Conservation (phyloP, 2,888 invertebrate species). For the Leptura quadrifasciata region DNA sequence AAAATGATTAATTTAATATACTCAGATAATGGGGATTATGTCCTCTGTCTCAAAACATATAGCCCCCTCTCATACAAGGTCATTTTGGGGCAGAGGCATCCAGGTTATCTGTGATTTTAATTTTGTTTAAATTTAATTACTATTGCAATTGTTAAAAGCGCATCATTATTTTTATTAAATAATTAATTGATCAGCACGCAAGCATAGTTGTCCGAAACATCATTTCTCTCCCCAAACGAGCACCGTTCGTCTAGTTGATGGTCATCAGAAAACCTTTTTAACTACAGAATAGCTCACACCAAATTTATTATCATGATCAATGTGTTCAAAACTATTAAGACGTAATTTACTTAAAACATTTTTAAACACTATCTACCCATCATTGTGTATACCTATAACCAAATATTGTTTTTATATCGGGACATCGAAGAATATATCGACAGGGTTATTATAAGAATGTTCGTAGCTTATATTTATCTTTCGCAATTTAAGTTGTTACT, state of each 20-base stretch:
- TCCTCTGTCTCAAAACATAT: too few relatives aligned
- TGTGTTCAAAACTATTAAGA: constrained; percentile 60
- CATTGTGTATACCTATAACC: constrained; percentile 44
- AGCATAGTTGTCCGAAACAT: constrained; percentile 5
- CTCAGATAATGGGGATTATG: too few relatives aligned
- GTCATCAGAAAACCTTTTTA: constrained; percentile 34
- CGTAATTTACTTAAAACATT: constrained; percentile 48
- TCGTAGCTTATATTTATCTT: not conserved
- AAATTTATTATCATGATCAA: constrained; percentile 59
- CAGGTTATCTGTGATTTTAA: too few relatives aligned
- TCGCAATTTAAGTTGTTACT: not conserved
- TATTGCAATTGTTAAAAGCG: too few relatives aligned
- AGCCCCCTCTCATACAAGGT: too few relatives aligned
- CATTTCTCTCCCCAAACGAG: constrained; percentile 20
- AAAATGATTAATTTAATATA: too few relatives aligned
- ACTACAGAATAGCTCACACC: constrained; percentile 55
- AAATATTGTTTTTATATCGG: constrained; percentile 41
- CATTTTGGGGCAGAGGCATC: too few relatives aligned
- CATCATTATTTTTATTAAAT: too few relatives aligned
- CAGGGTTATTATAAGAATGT: not conserved
- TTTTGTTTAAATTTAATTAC: too few relatives aligned
- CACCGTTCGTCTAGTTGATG: constrained; percentile 16
- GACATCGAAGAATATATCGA: constrained; percentile 30
- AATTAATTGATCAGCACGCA: not conserved
- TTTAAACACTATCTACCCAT: constrained; percentile 40